Evolutionary conservation across 92 coral and sea anemone genomes (phyloP), one percentile per base, ranked within the genome.

Genomic region (Phenganax subtilis): DNA sequence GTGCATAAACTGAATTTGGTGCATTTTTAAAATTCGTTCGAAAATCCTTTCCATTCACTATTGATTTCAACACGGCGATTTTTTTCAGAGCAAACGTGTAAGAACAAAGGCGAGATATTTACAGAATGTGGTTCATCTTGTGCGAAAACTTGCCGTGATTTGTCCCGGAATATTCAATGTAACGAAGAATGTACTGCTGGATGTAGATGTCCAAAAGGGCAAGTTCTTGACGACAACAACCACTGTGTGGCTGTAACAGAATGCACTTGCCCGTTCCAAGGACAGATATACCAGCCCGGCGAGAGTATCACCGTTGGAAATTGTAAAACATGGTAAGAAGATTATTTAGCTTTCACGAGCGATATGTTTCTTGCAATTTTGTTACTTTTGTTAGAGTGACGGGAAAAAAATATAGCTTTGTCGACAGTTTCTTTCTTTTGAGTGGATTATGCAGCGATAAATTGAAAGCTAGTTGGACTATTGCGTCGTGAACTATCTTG

Each of bases 201-300:
- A 14, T 92, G 97, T 73, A 75, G 89, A 15, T 92, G 97, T 72
- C 93, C 93, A 56, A 88, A 90, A 72, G 91, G 91, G 0, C 90
- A 91, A 44, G 89, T 90, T 25, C 84, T 88, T 76, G 86, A 88
- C 61, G 86, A 88, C 55, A 87, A 90, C 83, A 88, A 71, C 55
- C 62, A 52, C 37, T 92, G 97, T 66, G 73, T 88, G 37, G 75
- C 76, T 27, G 89, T 83, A 7, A 69, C 84, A 10, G 66, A 72
- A 73, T 92, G 97, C 61, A 90, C 97, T 7, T 92, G 97, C 80
- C 80, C 80, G 30, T 86, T 88, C 52, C 89, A 84, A 25, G 92
- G 86, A n/a, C 65, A 54, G 44, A 77, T 82, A 9, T 75, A 88
- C 51, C 59, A 80, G 44, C 80, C 97, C 0, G 97, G 97, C 20